Base-by-base conservation (phyloP, 2,113 vertebrate species). In the Antidorcas marsupialis region DNA sequence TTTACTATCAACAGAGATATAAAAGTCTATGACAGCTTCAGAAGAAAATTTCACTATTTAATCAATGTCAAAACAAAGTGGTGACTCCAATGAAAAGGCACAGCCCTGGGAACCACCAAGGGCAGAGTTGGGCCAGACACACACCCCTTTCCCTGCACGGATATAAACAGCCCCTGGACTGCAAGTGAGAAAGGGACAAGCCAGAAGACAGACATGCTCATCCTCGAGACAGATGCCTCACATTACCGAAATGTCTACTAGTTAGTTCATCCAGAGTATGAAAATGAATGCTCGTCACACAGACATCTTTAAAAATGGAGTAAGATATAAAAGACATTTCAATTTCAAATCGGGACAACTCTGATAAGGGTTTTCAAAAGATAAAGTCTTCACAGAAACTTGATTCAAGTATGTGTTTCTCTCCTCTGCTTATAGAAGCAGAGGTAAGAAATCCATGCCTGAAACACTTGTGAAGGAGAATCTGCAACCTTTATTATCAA, bases 11-110 rank as follows among this genome's bases (percentile, higher is more conserved):
- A 89, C 11, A 97, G 39, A 95, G 30, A 93, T 27, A 12, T 57
- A 93, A 97, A 96, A 60, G 78, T 30, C 87, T 96, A n/a, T 84
- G 45, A 96, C 33, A 97, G 81, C 3, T 67, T 85, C 1, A 92
- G 45, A 95, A 94, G 88, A 97, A 95, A 97, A 92, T 23, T 36
- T 83, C 62, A 83, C 87, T 71, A 84, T 92, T 47, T 57, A 36
- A 81, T 43, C 45, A n/a, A 74, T 85, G 67, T n/a, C 94, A 97
- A 95, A 95, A 87, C 57, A 91, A 81, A 82, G 59, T 59, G 33
- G 50, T 84, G 55, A 95, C 59, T 84, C 87, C 89, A 93, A 12
- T 92, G 74, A 74, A 82, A 83, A 97, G 60, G 78, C 60, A 76
- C 16, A 87, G 16, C 17, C 50, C 52, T 88, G 50, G 57, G 71